Evolutionary conservation across 2,113 vertebrate species (phyloP).

Genomic region (Dipodomys merriami): DNA sequence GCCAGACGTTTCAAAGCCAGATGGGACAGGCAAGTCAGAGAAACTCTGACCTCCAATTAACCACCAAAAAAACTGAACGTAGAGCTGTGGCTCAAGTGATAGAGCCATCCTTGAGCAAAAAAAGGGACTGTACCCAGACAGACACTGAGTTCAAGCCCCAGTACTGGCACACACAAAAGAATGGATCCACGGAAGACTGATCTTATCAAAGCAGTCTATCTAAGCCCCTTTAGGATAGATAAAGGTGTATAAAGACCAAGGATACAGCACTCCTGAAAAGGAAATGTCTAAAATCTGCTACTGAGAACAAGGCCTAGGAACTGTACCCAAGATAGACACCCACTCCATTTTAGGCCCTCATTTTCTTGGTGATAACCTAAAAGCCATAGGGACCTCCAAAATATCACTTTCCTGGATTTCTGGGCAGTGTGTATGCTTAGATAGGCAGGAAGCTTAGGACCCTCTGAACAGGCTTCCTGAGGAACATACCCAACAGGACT

Average conservation of each 20-base stretch:
- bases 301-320: neutral
- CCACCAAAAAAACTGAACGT: too few species aligned
- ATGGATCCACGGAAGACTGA: neutral
- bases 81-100: too few species aligned
- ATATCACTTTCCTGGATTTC: slow-evolving; percentile 16
- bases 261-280: neutral
- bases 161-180: too few species aligned
- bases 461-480: neutral
- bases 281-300: neutral
- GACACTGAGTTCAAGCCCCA: too few species aligned
- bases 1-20: too few species aligned
- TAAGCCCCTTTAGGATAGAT: neutral
- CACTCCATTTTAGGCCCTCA: neutral
- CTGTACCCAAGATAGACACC: neutral
- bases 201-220: too few species aligned
- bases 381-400: neutral
- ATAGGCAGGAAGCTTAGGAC: neutral
- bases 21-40: too few species aligned
- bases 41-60: too few species aligned
- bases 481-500: neutral
- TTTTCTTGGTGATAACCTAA: neutral
- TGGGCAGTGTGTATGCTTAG: neutral
- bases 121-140: too few species aligned
- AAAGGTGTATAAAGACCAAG: neutral
- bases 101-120: too few species aligned